phyloP scores from a whole-genome alignment of 2,888 invertebrate species.

The Bellardia pandia region DNA sequence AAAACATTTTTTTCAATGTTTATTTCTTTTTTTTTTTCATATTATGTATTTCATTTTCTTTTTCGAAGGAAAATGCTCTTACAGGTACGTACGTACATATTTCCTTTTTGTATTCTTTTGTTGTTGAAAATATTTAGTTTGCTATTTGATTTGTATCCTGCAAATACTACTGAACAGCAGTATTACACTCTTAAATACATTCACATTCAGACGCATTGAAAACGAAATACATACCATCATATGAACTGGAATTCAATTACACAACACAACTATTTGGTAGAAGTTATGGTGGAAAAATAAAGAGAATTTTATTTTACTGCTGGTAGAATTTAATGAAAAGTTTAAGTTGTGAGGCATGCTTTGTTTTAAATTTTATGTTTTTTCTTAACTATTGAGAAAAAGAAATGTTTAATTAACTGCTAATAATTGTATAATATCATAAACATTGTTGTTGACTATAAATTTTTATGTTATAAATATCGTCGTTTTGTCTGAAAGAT shows the following conservation, averaged over 20 bases:
- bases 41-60: slow-evolving; percentile 11
- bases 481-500: too few species aligned
- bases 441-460: too few species aligned
- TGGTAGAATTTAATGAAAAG: neutral
- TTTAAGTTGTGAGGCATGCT: neutral
- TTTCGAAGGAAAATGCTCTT: slow-evolving; percentile 38
- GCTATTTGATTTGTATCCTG: slow-evolving; percentile 23
- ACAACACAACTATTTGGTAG: slow-evolving; percentile 33
- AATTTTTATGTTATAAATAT: too few species aligned
- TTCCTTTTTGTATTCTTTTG: slow-evolving; percentile 30
- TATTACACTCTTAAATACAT: neutral
- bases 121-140: slow-evolving; percentile 9
- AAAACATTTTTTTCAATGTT: slow-evolving; percentile 58
- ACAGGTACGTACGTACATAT: slow-evolving; percentile 10
- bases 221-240: slow-evolving; percentile 34
- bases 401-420: neutral
- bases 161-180: slow-evolving; percentile 4
- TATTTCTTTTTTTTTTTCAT: slow-evolving; percentile 12
- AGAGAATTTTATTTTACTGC: neutral
- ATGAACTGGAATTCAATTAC: slow-evolving; percentile 40
- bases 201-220: neutral
- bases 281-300: slow-evolving; percentile 13
- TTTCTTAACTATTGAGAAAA: neutral
- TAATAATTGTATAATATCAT: too few species aligned
- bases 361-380: neutral